These are phyloP conservation scores for Eurytoma adleriae DNA, from an alignment of 2,888 invertebrate genomes.

Conservation along the genomic window DNA sequence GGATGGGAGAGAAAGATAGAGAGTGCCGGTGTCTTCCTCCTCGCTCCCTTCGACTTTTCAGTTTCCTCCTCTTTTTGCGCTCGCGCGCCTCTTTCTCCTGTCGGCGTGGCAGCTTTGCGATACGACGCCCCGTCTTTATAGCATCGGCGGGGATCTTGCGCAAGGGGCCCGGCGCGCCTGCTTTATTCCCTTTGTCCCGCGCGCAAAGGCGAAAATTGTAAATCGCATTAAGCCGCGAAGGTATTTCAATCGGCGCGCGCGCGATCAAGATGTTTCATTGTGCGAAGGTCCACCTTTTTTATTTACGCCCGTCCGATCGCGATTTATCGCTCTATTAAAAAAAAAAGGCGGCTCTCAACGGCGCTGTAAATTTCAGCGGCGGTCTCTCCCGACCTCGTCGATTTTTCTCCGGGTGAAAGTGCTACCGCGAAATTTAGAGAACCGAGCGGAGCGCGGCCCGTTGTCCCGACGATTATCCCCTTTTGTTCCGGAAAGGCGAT, in stretches of 20 bases:
- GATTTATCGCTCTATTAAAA: no score
- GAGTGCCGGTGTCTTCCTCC: background rate
- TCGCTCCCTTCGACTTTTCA: background rate
- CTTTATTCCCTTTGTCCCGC: background rate
- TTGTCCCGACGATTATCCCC: no score
- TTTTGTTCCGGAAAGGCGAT: no score
- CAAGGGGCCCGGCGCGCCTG: background rate
- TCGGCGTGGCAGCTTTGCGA: background rate
- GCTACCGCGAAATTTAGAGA: no score
- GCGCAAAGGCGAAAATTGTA: constrained; percentile 7
- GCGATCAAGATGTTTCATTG: background rate
- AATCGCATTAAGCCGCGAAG: constrained; percentile 28
- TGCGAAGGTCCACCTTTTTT: background rate
- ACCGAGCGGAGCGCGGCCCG: no score
- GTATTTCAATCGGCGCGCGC: constrained; percentile 22
- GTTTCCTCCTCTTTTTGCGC: background rate
- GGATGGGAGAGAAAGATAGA: no score
- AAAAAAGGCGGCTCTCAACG: no score
- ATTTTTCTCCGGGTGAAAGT: no score
- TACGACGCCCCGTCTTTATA: background rate
- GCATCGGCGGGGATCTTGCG: background rate
- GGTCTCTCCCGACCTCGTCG: no score
- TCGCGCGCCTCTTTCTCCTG: background rate
- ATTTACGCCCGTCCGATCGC: no score
- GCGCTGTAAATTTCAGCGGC: no score